Conservation (phyloP, 2,888 invertebrate genomes). For the Ectropis crepuscularia region DNA sequence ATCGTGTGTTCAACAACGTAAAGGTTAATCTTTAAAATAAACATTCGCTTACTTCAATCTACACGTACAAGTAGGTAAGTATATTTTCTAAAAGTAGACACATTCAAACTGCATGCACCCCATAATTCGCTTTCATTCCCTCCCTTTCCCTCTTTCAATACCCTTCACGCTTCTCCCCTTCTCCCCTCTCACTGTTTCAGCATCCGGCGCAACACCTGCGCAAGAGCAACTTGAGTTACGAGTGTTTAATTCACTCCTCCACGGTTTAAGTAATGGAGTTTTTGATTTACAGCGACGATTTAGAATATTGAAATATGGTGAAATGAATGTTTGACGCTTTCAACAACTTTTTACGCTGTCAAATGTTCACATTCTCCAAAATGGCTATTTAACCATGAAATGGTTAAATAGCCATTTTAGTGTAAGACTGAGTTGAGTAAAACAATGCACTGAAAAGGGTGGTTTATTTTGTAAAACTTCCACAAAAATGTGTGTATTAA, state of each 20-base stretch:
- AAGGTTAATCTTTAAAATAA: too few relatives aligned
- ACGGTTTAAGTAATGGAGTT: slow-evolving; percentile 70
- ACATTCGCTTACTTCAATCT: too few relatives aligned
- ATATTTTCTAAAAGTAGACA: slow-evolving; percentile 24
- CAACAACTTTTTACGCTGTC: slow-evolving; percentile 21
- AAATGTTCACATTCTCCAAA: slow-evolving; percentile 14
- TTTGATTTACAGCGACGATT: slow-evolving; percentile 66
- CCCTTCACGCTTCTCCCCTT: slow-evolving; percentile 35
- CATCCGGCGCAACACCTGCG: slow-evolving; percentile 82
- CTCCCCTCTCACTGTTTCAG: slow-evolving; percentile 59
- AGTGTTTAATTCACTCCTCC: slow-evolving; percentile 75
- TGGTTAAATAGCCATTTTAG: background rate
- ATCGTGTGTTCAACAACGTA: too few relatives aligned
- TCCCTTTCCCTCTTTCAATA: slow-evolving; percentile 38
- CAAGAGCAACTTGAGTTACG: slow-evolving; percentile 70
- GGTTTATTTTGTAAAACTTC: too few relatives aligned
- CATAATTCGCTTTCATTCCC: slow-evolving; percentile 45
- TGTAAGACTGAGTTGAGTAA: too few relatives aligned
- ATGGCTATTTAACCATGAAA: too few relatives aligned
- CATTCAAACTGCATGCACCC: slow-evolving; percentile 54
- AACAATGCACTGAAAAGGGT: too few relatives aligned
- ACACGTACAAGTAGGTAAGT: too few relatives aligned
- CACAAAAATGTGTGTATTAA: too few relatives aligned
- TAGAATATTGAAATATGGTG: slow-evolving; percentile 59
- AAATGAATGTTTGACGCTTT: slow-evolving; percentile 39